Evolutionary conservation across 2,113 vertebrate species (phyloP), one percentile per base, ranked within the genome.

Genomic region (Oncorhynchus keta): DNA sequence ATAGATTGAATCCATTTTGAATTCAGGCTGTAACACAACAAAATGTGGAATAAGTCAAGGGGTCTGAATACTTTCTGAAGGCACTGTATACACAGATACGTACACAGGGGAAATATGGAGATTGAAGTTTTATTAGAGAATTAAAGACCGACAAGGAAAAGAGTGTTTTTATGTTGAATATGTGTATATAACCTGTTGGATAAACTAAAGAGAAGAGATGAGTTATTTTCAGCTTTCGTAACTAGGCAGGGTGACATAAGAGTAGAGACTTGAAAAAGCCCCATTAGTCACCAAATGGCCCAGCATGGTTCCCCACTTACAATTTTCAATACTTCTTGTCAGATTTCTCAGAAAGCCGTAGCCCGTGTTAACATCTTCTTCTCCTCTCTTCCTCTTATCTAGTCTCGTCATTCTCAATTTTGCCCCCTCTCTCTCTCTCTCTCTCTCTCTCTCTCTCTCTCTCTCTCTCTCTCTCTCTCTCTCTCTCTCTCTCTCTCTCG

Each of bases 281-380:
- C 73, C 79, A 84, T 91, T 88, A 90, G 84, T 88, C 85, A 90
- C 87, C 85, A 81, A 87, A 87, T 59, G 59, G 79, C 71, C 80
- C 87, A 88, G 89, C 84, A 87, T 84, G 79, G 78, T 61, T 24
- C 12, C 24, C 22, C n/a, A 4, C 22, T 66, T 26, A 16, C 3
- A 12, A 51, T 51, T 51, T 11, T 51, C 49, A 51, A 39, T 39
- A 9, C 8, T 39, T 39, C 35, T 39, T 39, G 35, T 9, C 35
- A 16, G 49, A 12, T 12, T 51, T 51, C 49, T 51, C 49, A 51
- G 49, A 51, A 24, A 66, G 22, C 18, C 61, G 30, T 4, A 69
- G 69, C 76, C 69, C 70, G 35, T 75, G 68, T 30, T 72, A 75
- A 51, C 12, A 51, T 55, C 48, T 26, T 9, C 20, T 71, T 11